These are phyloP conservation scores for Sylvia atricapilla DNA, from an alignment of 2,113 vertebrate genomes.

Conservation along the genomic window DNA sequence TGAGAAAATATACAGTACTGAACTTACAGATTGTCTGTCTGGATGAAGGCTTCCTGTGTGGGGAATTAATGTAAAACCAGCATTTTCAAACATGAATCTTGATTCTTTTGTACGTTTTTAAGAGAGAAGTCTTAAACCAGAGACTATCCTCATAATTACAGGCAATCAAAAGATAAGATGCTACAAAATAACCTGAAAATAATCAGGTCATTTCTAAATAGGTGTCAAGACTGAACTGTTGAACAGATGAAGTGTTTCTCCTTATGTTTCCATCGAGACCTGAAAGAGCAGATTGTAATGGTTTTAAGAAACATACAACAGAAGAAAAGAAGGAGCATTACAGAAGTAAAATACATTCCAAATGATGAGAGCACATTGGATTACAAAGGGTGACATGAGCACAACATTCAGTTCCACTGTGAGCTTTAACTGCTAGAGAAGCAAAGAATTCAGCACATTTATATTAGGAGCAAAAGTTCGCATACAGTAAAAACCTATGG, in stretches of 20 bases:
- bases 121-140: neutral
- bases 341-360: neutral
- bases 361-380: neutral
- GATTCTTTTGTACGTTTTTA: neutral
- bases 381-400: neutral
- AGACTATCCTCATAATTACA: neutral
- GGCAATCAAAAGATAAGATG: neutral
- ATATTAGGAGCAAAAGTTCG: neutral
- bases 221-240: neutral
- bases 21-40: neutral
- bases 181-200: neutral
- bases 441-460: neutral
- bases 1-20: neutral
- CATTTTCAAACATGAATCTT: neutral
- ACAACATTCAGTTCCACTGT: neutral
- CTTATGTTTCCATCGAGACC: neutral
- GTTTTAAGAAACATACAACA: neutral
- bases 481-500: neutral
- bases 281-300: neutral
- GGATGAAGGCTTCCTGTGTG: neutral
- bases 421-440: neutral
- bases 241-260: neutral
- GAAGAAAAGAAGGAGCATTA: neutral
- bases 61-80: neutral
- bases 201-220: neutral